phyloP scores from a whole-genome alignment of 53 echinoderm and acorn worm genomes.

The Arbacia lixula region DNA sequence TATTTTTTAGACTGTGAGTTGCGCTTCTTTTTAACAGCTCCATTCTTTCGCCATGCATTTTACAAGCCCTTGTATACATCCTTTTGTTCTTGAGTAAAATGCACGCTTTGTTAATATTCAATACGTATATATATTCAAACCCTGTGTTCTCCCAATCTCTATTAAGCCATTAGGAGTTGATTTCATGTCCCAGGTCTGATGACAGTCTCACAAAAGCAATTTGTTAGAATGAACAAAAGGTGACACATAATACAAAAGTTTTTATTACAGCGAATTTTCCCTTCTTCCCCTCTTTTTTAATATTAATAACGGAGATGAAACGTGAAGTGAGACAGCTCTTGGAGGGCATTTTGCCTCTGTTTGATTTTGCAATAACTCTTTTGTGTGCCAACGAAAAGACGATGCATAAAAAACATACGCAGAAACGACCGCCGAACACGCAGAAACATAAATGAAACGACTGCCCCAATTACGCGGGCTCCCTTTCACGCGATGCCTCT shows the following conservation, averaged over 20 bases:
- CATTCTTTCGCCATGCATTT: too few species aligned
- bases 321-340: slow-evolving; percentile 1
- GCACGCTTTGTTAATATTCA: too few species aligned
- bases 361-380: slow-evolving; percentile 49
- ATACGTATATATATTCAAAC: too few species aligned
- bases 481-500: slow-evolving; percentile 1
- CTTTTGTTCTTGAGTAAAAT: too few species aligned
- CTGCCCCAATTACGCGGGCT: slow-evolving; percentile 56
- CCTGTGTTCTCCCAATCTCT: too few species aligned
- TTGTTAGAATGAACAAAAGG: neutral
- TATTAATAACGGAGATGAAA: slow-evolving; percentile 48
- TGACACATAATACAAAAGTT: slow-evolving; percentile 41
- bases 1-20: too few species aligned
- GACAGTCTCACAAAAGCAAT: too few species aligned
- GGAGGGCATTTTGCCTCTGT: slow-evolving; percentile 4
- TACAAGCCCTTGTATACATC: too few species aligned
- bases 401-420: slow-evolving; percentile 8
- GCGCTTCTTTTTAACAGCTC: too few species aligned
- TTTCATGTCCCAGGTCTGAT: too few species aligned
- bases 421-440: slow-evolving; percentile 24
- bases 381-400: slow-evolving; percentile 43
- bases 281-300: slow-evolving; percentile 33
- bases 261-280: slow-evolving; percentile 41
- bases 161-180: too few species aligned
- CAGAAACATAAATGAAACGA: slow-evolving; percentile 35